Evolutionary conservation across 2,888 invertebrate genomes (phyloP).

Genomic region (Eristalinus aeneus): DNA sequence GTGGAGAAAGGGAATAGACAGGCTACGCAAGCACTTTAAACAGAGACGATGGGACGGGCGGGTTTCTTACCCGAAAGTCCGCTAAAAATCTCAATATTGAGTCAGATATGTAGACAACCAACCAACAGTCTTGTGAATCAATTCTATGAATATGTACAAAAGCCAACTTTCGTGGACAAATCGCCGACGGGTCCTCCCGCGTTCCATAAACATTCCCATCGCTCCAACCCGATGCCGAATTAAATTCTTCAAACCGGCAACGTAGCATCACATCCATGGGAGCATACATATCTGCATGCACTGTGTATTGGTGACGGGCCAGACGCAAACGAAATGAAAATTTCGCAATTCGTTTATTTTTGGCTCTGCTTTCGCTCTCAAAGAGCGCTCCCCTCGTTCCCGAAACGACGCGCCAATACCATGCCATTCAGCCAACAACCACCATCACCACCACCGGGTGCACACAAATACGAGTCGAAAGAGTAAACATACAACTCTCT

Average conservation of each 20-base stretch:
- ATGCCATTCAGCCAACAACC: neutral
- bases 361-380: conserved; percentile 53
- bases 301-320: conserved; percentile 15
- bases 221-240: neutral
- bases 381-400: neutral
- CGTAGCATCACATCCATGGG: conserved; percentile 4
- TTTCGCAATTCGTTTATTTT: conserved; percentile 50
- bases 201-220: neutral
- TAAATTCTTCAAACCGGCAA: conserved; percentile 35
- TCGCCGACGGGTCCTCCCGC: no score
- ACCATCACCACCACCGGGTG: neutral
- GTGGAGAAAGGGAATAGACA: no score
- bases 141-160: no score
- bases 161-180: no score
- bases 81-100: no score
- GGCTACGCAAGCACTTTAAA: no score
- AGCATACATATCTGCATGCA: neutral
- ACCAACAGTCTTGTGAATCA: no score
- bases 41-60: no score
- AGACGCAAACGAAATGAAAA: conserved; percentile 57
- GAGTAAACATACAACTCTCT: conserved; percentile 27
- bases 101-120: no score
- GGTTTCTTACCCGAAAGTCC: no score
- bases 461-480: neutral
- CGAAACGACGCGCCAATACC: neutral